Evolutionary conservation across 2,888 invertebrate genomes (phyloP).

Genomic region (Diadegma fenestrale): DNA sequence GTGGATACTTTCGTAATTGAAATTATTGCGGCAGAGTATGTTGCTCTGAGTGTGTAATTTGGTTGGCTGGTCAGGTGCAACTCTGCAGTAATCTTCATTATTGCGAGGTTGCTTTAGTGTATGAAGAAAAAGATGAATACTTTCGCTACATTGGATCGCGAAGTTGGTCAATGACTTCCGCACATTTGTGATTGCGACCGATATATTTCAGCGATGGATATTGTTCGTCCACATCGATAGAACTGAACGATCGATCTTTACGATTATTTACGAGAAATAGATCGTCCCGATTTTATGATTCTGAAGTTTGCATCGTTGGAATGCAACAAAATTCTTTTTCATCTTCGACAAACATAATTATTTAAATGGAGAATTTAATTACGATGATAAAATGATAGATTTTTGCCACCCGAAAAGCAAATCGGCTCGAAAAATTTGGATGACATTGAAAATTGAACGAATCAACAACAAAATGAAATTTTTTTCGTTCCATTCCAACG

Average conservation of each 20-base stretch:
- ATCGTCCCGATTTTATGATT: background rate
- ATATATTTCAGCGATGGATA: conserved; percentile 16
- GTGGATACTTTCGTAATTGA: conserved; percentile 30
- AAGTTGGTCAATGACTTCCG: conserved; percentile 27
- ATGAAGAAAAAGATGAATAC: conserved; percentile 27
- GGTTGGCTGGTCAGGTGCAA: conserved; percentile 51
- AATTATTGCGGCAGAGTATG: conserved; percentile 25
- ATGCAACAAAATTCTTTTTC: no score
- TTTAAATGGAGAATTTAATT: no score
- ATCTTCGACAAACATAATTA: no score
- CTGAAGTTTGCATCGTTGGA: no score
- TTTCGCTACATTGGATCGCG: conserved; percentile 23
- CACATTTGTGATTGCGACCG: background rate
- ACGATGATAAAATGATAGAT: no score
- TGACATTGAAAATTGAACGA: no score
- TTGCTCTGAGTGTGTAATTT: conserved; percentile 28
- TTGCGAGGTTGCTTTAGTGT: conserved; percentile 6
- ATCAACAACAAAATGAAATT: no score
- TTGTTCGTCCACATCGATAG: background rate
- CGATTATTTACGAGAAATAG: background rate
- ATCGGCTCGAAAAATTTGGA: no score
- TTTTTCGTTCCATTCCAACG: no score
- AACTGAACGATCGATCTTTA: background rate
- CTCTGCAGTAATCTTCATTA: conserved; percentile 22
- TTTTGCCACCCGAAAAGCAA: no score